These are phyloP conservation scores for Triplophysa rosa DNA, from an alignment of 2,113 vertebrate genomes.

Conservation along the genomic window DNA sequence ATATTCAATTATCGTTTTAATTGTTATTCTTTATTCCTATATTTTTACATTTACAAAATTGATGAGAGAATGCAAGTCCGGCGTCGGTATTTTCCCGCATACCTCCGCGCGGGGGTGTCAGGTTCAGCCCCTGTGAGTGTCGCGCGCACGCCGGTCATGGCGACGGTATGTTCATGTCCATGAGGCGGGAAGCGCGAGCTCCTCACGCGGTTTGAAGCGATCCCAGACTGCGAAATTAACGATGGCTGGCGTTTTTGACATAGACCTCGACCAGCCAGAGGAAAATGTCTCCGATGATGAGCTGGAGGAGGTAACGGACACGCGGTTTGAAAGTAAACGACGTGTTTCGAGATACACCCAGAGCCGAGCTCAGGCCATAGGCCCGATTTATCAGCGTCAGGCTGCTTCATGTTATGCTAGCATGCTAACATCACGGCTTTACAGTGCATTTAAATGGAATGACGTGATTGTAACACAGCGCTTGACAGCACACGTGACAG, in stretches of 20 bases:
- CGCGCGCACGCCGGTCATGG: conserved; percentile 74
- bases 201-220: conserved; percentile 49
- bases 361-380: conserved; percentile 32
- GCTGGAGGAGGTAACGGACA: conserved; percentile 83
- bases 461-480: not conserved
- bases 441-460: not conserved
- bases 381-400: conserved; percentile 48
- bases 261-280: conserved; percentile 92
- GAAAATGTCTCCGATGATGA: conserved; percentile 89
- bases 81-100: not conserved
- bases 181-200: conserved; percentile 64
- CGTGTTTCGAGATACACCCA: conserved; percentile 44
- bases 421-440: not conserved
- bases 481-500: not conserved
- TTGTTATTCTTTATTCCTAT: too few relatives aligned
- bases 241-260: conserved; percentile 95
- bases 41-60: too few relatives aligned
- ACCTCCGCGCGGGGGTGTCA: conserved; percentile 36
- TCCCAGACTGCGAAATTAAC: conserved; percentile 63
- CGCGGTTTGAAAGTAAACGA: conserved; percentile 34
- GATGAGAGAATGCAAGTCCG: not conserved
- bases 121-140: conserved; percentile 64
- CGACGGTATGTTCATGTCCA: conserved; percentile 77
- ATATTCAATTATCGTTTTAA: not conserved
- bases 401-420: conserved; percentile 38